Evolutionary conservation across 2,113 vertebrate genomes (phyloP).

Genomic region (Lagopus leucura): DNA sequence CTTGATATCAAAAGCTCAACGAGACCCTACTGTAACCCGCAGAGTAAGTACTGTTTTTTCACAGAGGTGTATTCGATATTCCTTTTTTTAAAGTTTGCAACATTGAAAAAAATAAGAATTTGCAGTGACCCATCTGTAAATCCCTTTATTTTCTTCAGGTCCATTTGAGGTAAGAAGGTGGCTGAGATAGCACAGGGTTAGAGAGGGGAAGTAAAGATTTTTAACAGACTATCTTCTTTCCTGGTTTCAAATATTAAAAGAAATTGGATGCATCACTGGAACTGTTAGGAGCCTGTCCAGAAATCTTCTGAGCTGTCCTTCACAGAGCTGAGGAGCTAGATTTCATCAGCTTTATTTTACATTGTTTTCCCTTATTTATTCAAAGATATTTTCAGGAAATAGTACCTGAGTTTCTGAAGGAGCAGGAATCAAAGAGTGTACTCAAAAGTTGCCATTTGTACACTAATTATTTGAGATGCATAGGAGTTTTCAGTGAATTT

Average conservation of each 20-base stretch:
- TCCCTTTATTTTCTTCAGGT: neutral
- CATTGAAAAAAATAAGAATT: neutral
- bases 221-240: neutral
- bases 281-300: neutral
- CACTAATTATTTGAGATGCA: neutral
- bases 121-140: neutral
- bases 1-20: conserved; percentile 89
- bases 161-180: neutral
- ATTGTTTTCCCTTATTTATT: neutral
- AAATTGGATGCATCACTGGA: neutral
- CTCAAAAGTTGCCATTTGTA: neutral
- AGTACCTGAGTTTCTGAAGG: neutral
- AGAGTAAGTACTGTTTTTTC: conserved; percentile 79
- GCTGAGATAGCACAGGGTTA: neutral
- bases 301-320: neutral
- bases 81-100: neutral
- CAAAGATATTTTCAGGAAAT: neutral
- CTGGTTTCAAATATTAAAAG: neutral
- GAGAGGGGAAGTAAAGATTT: neutral
- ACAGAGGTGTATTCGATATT: rapidly evolving
- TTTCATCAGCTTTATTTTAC: neutral
- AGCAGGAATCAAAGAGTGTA: rapidly evolving
- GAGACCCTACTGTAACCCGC: conserved; percentile 90
- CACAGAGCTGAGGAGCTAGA: neutral
- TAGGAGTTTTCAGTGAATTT: neutral